Base-by-base conservation (phyloP, 2,888 invertebrate genomes). In the Coenonympha glycerion region DNA sequence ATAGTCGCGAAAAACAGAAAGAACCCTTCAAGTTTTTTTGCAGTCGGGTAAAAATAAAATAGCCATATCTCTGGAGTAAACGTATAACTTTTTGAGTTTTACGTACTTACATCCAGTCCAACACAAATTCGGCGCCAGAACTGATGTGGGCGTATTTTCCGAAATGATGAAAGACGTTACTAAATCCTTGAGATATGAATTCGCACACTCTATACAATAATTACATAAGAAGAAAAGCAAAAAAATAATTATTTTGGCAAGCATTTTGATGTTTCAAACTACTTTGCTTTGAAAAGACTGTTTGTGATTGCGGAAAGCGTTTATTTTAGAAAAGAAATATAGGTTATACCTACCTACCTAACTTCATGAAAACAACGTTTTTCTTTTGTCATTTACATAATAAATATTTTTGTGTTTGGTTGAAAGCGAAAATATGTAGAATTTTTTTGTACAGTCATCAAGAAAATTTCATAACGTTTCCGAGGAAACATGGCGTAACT, bases 81-180 rank as follows among this genome's bases (percentile, higher is more conserved):
- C n/a, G n/a, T n/a, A n/a, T n/a, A n/a, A n/a, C n/a, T n/a, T n/a
- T n/a, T n/a, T n/a, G n/a, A n/a, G n/a, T n/a, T n/a, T n/a, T n/a
- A n/a, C n/a, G n/a, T 13, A 45, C 80, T 79, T 61, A 85, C 85
- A 59, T 49, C 56, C 52, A 39, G 47, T 67, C 84, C 84, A 85
- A 53, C 85, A 86, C 4, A 69, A 52, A 46, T 69, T 39, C 0
- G 80, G 82, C 9, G 71, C 51, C 9, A 85, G 55, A 21, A 85
- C 39, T 1, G 73, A 68, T 0, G 69, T 66, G 0, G 79, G 76
- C 3, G 62, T 66, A 1, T 69, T 62, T 39, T 81, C 79, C 33
- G 65, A 58, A 0, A 50, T 58, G 3, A 75, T 48, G 60, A 81
- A 83, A 0, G 79, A 62, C 6, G 55, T 41, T 13, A 62, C 34